phyloP scores from a whole-genome alignment of 2,113 vertebrate species.

The Xerus inauris region DNA sequence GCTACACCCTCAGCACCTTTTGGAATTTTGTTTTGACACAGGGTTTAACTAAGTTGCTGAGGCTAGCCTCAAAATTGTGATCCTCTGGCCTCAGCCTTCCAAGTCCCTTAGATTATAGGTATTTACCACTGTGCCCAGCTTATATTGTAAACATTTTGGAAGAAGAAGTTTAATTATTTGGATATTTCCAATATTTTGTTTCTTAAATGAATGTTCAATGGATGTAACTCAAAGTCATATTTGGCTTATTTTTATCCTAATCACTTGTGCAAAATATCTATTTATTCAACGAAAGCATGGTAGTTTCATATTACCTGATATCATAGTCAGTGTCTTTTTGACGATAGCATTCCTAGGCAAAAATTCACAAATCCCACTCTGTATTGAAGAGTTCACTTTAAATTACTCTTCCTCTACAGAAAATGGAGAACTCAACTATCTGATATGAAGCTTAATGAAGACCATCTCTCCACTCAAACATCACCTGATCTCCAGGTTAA shows the following conservation, averaged over 20 bases:
- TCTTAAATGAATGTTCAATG: not conserved
- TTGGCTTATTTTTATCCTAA: constrained; percentile 51
- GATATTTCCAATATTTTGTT: not conserved
- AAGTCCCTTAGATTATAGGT: too few species aligned
- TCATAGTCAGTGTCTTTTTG: not conserved
- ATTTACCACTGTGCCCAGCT: too few species aligned
- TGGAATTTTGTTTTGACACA: too few species aligned
- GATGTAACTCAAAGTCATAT: constrained; percentile 9
- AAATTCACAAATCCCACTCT: not conserved
- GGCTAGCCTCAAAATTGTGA: too few species aligned
- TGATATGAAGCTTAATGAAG: not conserved
- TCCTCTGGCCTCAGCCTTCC: too few species aligned
- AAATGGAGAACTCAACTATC: not conserved
- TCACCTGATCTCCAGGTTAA: not conserved
- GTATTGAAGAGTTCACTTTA: not conserved
- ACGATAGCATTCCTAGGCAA: not conserved
- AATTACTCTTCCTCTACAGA: constrained; percentile 20
- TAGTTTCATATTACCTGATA: constrained; percentile 47
- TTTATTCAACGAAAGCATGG: constrained; percentile 42
- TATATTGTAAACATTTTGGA: not conserved
- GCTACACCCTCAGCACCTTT: too few species aligned
- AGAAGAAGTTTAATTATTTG: not conserved
- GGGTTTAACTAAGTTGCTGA: too few species aligned
- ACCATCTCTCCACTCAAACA: not conserved
- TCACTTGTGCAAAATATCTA: constrained; percentile 37